Evolutionary conservation across 2,888 invertebrate genomes (phyloP), one percentile per base, ranked within the genome.

Genomic region (Xestobium rufovillosum): DNA sequence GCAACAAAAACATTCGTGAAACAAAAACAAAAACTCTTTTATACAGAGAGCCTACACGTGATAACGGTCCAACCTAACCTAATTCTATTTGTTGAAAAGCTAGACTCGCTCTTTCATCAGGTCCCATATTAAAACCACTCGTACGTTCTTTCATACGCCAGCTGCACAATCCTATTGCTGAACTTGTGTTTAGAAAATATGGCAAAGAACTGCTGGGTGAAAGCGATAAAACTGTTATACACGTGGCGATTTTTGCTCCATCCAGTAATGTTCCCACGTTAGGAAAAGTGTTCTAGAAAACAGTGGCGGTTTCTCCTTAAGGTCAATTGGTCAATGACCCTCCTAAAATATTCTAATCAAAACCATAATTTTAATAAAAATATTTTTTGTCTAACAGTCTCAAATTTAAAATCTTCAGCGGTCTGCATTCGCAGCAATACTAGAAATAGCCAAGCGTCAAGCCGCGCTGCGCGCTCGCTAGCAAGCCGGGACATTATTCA

Each of bases 81-180:
- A 55, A 56, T 54, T 57, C 52, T 51, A 50, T 53, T 53, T 52
- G 49, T 53, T 51, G 50, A 52, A 53, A 53, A 52, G 52, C 51
- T 50, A 43, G 39, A 47, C 48, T 45, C 47, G 50, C 49, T 51
- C 53, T 53, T 53, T 52, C 53, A 52, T 52, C 51, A 50, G 48
- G 45, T 39, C 43, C 42, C 40, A 45, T 53, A 52, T 55, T 51
- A 50, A 51, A 50, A 51, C 46, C 49, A 49, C 51, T 53, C 49
- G 43, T 47, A n/a, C n/a, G n/a, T 48, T 50, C 49, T 49, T 55
- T 55, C 51, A 51, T 47, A 41, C 38, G 36, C 33, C 49, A 53
- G 45, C 44, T 32, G 51, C 11, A 48, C 56, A 50, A 41, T 25
- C 15, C 33, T 34, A 37, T 37, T 36, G 31, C 36, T 16, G 13